Conservation (phyloP, 2,797 vertebrate species). For the Centropyge bicolor region DNA sequence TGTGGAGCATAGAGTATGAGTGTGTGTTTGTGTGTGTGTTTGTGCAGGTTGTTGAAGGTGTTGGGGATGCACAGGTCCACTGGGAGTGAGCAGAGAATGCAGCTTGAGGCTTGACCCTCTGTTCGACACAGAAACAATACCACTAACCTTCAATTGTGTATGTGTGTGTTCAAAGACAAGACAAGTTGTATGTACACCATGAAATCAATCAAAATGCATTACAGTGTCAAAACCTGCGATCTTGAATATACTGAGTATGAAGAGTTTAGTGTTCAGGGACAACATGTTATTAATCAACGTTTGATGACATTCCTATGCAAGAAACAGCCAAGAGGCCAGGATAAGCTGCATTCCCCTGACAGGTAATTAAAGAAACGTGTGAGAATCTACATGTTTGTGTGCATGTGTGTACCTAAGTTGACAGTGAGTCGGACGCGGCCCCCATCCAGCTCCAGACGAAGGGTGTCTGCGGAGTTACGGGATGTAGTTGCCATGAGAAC, state of each 20-base stretch:
- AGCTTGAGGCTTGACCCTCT: slow-evolving; percentile 93
- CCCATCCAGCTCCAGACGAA: slow-evolving; percentile 96
- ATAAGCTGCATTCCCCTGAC: slow-evolving; percentile 62
- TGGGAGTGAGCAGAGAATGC: slow-evolving; percentile 98
- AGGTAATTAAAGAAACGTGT: slow-evolving; percentile 60
- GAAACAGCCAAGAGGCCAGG: slow-evolving; percentile 56
- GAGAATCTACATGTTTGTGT: slow-evolving; percentile 46
- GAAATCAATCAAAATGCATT: slow-evolving; percentile 3
- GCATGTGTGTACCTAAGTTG: slow-evolving; percentile 93
- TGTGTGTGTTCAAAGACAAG: slow-evolving; percentile 29
- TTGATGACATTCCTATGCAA: slow-evolving; percentile 54
- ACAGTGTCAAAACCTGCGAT: slow-evolving; percentile 11
- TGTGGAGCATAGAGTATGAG: slow-evolving; percentile 10
- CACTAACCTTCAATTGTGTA: slow-evolving; percentile 47
- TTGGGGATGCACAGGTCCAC: slow-evolving; percentile 90
- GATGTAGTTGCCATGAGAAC: slow-evolving; percentile 99
- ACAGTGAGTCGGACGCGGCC: slow-evolving; percentile 98
- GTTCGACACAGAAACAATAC: slow-evolving; percentile 75
- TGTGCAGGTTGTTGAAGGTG: slow-evolving; percentile 51
- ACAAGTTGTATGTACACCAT: slow-evolving; percentile 6
- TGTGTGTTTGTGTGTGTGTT: slow-evolving; percentile 44
- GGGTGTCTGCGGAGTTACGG: slow-evolving; percentile 96
- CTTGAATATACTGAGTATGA: slow-evolving; percentile 14
- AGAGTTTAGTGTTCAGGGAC: slow-evolving; percentile 38
- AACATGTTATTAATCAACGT: slow-evolving; percentile 58